A percentile compares a stretch with the other conserved stretches of the same genome.
phyloP scores from a whole-genome alignment of 2,797 vertebrate genomes.

The Lutjanus campechanus region DNA sequence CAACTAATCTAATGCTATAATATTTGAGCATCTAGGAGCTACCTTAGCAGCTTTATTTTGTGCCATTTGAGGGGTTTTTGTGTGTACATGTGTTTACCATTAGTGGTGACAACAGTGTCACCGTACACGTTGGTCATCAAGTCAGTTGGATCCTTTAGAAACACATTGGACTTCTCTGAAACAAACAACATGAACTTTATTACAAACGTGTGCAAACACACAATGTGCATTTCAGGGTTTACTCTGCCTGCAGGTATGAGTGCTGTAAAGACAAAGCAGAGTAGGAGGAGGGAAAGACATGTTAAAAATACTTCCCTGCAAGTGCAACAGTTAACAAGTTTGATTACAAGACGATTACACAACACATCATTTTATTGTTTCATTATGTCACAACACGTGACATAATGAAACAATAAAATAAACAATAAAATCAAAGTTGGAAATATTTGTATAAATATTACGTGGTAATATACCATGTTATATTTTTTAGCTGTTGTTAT shows the following conservation, averaged over 20 bases:
- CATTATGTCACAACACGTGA: too few relatives aligned
- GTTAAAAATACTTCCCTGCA: too few relatives aligned
- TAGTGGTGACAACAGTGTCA: conserved; percentile 79
- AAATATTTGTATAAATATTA: background rate
- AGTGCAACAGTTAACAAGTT: too few relatives aligned
- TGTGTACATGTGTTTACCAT: conserved; percentile 64
- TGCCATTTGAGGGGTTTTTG: background rate
- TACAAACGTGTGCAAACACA: conserved; percentile 17
- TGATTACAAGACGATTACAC: too few relatives aligned
- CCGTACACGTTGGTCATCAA: conserved; percentile 82
- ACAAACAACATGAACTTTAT: conserved; percentile 25
- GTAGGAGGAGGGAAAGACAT: too few relatives aligned
- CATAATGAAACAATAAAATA: background rate
- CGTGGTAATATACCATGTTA: too few relatives aligned
- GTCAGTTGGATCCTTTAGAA: conserved; percentile 81
- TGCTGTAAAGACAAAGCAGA: too few relatives aligned
- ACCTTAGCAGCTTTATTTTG: background rate
- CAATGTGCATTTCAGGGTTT: too few relatives aligned
- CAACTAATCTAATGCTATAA: background rate
- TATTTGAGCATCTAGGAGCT: background rate
- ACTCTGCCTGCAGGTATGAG: too few relatives aligned
- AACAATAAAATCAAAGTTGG: background rate
- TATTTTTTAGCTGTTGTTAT: too few relatives aligned
- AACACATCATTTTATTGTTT: too few relatives aligned
- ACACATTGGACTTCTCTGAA: conserved; percentile 79